phyloP scores from a whole-genome alignment of 2,113 vertebrate species.

The Osmerus eperlanus region DNA sequence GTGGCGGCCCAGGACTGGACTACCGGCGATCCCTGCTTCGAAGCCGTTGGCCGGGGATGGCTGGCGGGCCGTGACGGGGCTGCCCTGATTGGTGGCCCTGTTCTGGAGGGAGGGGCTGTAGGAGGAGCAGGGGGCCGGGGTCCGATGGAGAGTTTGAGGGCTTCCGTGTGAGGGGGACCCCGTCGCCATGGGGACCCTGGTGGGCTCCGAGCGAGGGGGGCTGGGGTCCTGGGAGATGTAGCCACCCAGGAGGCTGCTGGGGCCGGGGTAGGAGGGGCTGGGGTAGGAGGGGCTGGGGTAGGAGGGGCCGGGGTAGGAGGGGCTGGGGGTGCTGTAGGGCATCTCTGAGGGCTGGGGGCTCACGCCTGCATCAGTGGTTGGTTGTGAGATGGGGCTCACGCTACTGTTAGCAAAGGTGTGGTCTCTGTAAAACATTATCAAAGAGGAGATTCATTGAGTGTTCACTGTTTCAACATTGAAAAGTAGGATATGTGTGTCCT shows the following conservation, averaged over 20 bases:
- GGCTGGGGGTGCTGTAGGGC: slow-evolving; percentile 60
- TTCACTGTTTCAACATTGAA: not conserved
- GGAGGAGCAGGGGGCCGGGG: slow-evolving; percentile 73
- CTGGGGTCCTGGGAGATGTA: slow-evolving; percentile 58
- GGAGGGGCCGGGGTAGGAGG: slow-evolving; percentile 48
- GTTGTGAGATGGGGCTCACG: slow-evolving; percentile 73
- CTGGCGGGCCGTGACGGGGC: slow-evolving; percentile 33
- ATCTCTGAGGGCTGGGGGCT: slow-evolving; percentile 72
- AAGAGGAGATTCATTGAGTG: not conserved
- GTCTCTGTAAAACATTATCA: slow-evolving; percentile 56
- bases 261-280: slow-evolving; percentile 48
- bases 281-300: slow-evolving; percentile 59
- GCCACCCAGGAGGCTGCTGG: slow-evolving; percentile 46
- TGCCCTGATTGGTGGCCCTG: slow-evolving; percentile 59
- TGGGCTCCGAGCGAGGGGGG: slow-evolving; percentile 53
- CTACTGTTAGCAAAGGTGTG: slow-evolving; percentile 72
- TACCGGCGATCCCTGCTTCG: slow-evolving; percentile 31
- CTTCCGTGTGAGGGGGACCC: slow-evolving; percentile 68
- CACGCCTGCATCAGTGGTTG: slow-evolving; percentile 75
- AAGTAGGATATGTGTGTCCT: not conserved
- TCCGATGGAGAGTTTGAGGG: slow-evolving; percentile 76
- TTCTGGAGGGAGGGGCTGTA: slow-evolving; percentile 74
- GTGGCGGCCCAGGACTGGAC: slow-evolving; percentile 57
- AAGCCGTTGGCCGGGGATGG: slow-evolving; percentile 55
- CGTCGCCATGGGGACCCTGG: slow-evolving; percentile 52